Percentiles rank a stretch among this genome's conserved stretches.
Evolutionary conservation across 2,113 vertebrate species (phyloP).

Genomic region (Centropristis striata): DNA sequence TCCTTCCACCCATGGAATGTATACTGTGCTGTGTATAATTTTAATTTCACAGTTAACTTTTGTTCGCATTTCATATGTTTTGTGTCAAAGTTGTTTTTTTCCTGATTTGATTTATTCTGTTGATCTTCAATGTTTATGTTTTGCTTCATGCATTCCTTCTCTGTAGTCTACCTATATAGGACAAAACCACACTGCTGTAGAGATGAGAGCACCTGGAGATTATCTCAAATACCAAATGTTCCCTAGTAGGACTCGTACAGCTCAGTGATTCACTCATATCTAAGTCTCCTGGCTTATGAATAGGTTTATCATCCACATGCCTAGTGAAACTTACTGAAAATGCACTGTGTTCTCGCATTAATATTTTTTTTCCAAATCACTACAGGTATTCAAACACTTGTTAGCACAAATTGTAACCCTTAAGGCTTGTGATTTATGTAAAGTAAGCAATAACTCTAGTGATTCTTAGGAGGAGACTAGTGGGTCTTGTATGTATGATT

Average conservation of each 20-base stretch:
- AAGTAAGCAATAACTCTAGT: constrained; percentile 65
- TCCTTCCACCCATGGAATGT: constrained; percentile 19
- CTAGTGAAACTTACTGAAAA: constrained; percentile 38
- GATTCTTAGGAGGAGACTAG: constrained; percentile 33
- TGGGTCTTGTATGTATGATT: constrained; percentile 64
- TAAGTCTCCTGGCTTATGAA: constrained; percentile 26
- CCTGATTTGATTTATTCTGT: constrained; percentile 34
- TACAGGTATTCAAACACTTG: constrained; percentile 48
- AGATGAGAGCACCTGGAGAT: constrained; percentile 39
- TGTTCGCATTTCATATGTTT: constrained; percentile 34
- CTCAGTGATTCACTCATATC: constrained; percentile 44
- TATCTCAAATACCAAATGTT: constrained; percentile 46
- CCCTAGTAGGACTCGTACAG: constrained; percentile 22
- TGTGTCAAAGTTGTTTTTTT: constrained; percentile 15
- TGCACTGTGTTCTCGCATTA: constrained; percentile 12
- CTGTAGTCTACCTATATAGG: constrained; percentile 18
- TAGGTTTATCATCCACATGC: constrained; percentile 27
- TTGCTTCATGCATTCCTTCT: constrained; percentile 53
- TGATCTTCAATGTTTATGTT: constrained; percentile 19
- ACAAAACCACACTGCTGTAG: constrained; percentile 57
- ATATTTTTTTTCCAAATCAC: constrained; percentile 26
- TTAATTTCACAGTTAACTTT: constrained; percentile 31
- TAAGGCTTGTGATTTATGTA: constrained; percentile 53
- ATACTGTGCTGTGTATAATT: constrained; percentile 43
- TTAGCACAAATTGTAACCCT: constrained; percentile 58